Base-by-base conservation (phyloP, 1,140 invertebrate genomes). In the Spodoptera frugiperda region DNA sequence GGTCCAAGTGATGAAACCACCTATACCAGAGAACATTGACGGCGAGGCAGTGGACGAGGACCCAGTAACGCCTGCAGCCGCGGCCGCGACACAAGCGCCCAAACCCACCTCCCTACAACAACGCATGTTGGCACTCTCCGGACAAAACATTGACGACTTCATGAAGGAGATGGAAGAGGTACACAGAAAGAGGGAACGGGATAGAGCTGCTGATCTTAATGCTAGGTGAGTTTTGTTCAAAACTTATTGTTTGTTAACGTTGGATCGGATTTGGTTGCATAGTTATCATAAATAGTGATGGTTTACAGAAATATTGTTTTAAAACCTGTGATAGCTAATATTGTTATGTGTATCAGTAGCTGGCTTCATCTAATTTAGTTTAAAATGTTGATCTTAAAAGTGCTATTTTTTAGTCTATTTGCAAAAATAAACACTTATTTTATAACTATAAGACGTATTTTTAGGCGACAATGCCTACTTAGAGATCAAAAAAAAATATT, bases 151-250 rank as follows among this genome's bases (percentile, higher is more conserved):
- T n/a, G 98, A 98, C 84, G 96, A 97, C 55, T 98, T 98, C 85
- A 98, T 98, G 96, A 97, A 97, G 87, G 98, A 98, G 94, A 97
- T 97, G 96, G 97, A 98, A 93, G 96, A 97, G 54, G 97, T 97
- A 0, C 97, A 97, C 83, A 96, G 96, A 80, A 97, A 97, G 83
- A 95, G 96, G 68, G 96, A 97, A 87, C 95, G 95, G 14, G 95
- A 96, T 80, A 92, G 95, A 82, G 95, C 95, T 9, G 95, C 96
- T 72, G 96, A 96, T 90, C 89, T 96, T 14, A 95, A 94, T 81
- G 94, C 95, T 1, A 93, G 95, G 82, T 88, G 95, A 30, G 91
- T 93, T 0, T 48, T 76, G 2, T 39, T 21, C 1, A 30, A 59
- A 11, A 1, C n/a, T n/a, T n/a, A n/a, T n/a, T n/a, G n/a, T n/a